Base-by-base conservation (phyloP, 2,797 vertebrate genomes). In the Crocidura indochinensis region DNA sequence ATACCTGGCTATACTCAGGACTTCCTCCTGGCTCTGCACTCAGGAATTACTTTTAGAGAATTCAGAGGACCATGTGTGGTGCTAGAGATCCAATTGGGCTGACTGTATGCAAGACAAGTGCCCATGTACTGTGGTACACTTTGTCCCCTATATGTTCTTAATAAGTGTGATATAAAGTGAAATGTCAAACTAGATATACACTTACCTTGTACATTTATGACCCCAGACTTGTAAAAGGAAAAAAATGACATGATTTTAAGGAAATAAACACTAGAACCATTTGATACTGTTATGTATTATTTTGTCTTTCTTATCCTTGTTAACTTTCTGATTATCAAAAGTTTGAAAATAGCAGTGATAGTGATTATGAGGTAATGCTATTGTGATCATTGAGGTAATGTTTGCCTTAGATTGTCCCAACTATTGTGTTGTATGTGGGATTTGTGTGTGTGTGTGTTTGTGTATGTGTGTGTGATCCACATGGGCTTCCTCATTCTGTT, bases 191-290 rank as follows among this genome's bases (percentile, higher is more conserved):
- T 75, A 76, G 22, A 47, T 67, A 19, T 87, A 17, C 19, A 6
- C 22, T 60, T 60, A 60, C 56, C 56, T 53, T 60, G 56, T 60
- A 20, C 38, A 38, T 38, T 38, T 38, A 38, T 90, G 12, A 91
- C 9, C 8, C 4, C 38, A 69, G 24, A 69, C 85, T 86, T 83
- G 1, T 83, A 47, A 68, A 64, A 46, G 62, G 91, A 79, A 87
- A 86, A 53, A 29, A 6, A 49, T 75, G 22, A 46, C 0, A 12
- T 62, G 4, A 68, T 77, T 83, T 44, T 73, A 67, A 68, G 80
- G 8, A 14, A 85, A 84, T 22, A 38, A 77, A 6, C 15, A 47
- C n/a, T 65, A 46, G 17, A 71, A 77, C 29, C 44, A 10, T 10
- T 87, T 56, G 19, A 2, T 38, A 19, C 24, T 8, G 46, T 62